These are phyloP conservation scores for Cyrtodaria siliqua DNA, from an alignment of 2,888 invertebrate genomes.

Conservation along the genomic window DNA sequence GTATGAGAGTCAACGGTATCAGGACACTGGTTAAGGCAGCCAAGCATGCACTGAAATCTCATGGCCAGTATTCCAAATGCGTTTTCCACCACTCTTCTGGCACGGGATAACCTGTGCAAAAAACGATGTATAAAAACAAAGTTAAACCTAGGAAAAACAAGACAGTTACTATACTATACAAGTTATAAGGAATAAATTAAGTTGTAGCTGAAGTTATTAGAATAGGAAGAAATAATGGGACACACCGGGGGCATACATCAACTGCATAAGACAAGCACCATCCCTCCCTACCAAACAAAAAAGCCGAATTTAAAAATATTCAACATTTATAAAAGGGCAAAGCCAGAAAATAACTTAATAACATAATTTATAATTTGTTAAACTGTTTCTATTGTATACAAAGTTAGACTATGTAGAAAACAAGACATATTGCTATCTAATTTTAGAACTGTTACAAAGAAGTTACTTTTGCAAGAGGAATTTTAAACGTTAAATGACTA, in stretches of 20 bases:
- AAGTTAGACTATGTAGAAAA: too few relatives aligned
- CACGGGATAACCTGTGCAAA: conserved; percentile 26
- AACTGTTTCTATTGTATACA: too few relatives aligned
- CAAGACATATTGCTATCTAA: too few relatives aligned
- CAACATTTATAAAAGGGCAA: too few relatives aligned
- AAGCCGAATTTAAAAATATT: too few relatives aligned
- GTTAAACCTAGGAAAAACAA: not conserved
- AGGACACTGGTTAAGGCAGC: conserved; percentile 30
- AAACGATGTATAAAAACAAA: not conserved
- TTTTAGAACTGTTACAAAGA: too few relatives aligned
- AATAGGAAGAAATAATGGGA: too few relatives aligned
- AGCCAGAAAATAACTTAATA: too few relatives aligned
- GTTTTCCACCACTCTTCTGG: conserved; percentile 37
- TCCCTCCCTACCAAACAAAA: too few relatives aligned
- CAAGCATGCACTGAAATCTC: conserved; percentile 31
- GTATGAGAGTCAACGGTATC: conserved; percentile 38
- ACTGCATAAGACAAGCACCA: too few relatives aligned
- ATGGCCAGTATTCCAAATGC: conserved; percentile 23
- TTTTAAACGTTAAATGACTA: conserved; percentile 19
- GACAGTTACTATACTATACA: not conserved
- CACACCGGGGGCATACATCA: too few relatives aligned
- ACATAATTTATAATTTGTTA: too few relatives aligned
- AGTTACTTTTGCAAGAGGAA: conserved; percentile 8
- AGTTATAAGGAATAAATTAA: not conserved
- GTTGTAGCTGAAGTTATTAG: conserved; percentile 5